These are phyloP conservation scores for Pituophis catenifer DNA, from an alignment of 2,113 vertebrate species.

Conservation along the genomic window DNA sequence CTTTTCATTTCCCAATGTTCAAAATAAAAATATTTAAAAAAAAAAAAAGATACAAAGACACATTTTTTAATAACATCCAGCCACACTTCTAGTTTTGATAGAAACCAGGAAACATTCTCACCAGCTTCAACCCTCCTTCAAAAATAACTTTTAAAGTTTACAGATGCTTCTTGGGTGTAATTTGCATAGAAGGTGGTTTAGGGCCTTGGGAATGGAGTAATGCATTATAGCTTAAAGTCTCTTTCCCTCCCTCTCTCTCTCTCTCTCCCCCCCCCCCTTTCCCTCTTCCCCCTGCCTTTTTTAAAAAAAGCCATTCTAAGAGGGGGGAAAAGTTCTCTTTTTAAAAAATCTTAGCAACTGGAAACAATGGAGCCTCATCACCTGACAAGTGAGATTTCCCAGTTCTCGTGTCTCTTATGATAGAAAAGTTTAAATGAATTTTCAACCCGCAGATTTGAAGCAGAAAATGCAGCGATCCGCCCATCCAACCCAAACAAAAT, in stretches of 20 bases:
- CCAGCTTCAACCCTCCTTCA: conserved; percentile 35
- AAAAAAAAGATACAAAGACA: conserved; percentile 30
- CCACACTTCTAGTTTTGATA: neutral
- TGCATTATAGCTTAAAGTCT: conserved; percentile 28
- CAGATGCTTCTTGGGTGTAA: conserved; percentile 41
- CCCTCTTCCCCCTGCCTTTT: conserved; percentile 36
- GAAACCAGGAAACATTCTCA: neutral
- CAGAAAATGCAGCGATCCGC: conserved; percentile 46
- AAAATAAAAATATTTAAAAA: neutral
- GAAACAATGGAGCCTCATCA: neutral
- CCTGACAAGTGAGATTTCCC: conserved; percentile 62
- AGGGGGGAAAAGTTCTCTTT: conserved; percentile 41
- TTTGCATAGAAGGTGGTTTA: neutral
- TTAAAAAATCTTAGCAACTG: conserved; percentile 62
- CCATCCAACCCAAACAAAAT: neutral
- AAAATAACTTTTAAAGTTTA: conserved; percentile 38
- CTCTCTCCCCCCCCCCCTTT: conserved; percentile 8
- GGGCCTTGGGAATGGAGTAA: neutral
- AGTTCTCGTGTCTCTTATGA: conserved; percentile 42
- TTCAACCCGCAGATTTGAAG: neutral
- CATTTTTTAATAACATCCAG: neutral
- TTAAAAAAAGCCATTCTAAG: neutral
- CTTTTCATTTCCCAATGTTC: conserved; percentile 26
- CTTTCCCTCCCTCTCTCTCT: neutral
- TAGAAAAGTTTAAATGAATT: conserved; percentile 42